phyloP scores from a whole-genome alignment of 2,797 vertebrate species.

The Cichlasoma orientale region DNA sequence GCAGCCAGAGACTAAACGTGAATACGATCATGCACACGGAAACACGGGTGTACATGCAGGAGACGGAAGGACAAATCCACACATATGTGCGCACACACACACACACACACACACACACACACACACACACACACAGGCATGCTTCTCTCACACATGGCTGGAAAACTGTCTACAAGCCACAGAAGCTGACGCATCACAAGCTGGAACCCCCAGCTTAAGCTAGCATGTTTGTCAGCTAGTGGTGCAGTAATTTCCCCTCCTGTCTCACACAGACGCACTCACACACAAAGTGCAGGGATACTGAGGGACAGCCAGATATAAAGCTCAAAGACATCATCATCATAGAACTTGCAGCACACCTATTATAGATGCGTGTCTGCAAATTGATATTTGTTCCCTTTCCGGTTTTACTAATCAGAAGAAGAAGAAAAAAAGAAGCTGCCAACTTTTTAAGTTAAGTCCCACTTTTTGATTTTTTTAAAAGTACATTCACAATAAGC shows the following conservation, averaged over 20 bases:
- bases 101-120: constrained; percentile 23
- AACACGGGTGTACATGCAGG: constrained; percentile 58
- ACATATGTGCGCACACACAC: background rate
- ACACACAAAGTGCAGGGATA: constrained; percentile 54
- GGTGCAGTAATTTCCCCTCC: constrained; percentile 1
- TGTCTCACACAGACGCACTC: constrained; percentile 13
- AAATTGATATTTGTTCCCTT: constrained; percentile 64
- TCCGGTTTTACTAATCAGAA: constrained; percentile 32
- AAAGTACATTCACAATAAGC: constrained; percentile 70
- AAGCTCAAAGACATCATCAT: constrained; percentile 50
- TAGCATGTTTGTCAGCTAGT: background rate
- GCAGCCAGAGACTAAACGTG: constrained; percentile 27
- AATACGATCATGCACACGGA: constrained; percentile 66
- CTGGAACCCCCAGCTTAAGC: too few species aligned
- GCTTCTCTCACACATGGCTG: background rate
- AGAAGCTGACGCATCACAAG: background rate
- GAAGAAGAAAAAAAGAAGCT: constrained; percentile 54
- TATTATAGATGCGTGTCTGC: constrained; percentile 2
- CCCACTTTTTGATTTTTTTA: constrained; percentile 24
- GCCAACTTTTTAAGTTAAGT: constrained; percentile 54
- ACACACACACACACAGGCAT: constrained; percentile 26
- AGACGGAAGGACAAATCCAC: constrained; percentile 47
- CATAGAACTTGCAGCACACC: constrained; percentile 12
- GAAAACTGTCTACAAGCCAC: constrained; percentile 7
- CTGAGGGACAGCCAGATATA: constrained; percentile 54